These are phyloP conservation scores for Papilio xuthus DNA, from an alignment of 1,140 invertebrate genomes.

Conservation along the genomic window DNA sequence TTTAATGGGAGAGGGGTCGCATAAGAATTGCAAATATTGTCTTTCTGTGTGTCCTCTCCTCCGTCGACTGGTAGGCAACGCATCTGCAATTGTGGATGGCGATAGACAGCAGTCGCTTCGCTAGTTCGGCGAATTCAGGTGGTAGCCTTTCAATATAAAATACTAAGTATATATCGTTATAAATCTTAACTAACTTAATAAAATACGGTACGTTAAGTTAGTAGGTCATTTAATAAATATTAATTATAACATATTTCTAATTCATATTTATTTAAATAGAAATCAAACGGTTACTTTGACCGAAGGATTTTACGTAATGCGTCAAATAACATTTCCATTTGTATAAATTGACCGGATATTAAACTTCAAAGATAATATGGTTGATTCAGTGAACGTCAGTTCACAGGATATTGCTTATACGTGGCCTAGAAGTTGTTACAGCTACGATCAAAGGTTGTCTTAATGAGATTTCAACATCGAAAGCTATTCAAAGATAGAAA, in stretches of 20 bases:
- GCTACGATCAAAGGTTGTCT: not conserved
- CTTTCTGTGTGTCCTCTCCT: no score
- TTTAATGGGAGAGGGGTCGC: no score
- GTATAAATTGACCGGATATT: conserved; percentile 4
- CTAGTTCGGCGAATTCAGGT: no score
- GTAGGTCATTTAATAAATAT: not conserved
- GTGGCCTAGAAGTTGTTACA: not conserved
- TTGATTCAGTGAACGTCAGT: not conserved
- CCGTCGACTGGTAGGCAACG: no score
- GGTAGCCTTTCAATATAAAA: no score
- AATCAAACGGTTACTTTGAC: not conserved
- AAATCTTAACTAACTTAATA: no score
- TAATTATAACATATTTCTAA: not conserved
- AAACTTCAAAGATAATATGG: conserved; percentile 14
- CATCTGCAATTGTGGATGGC: no score
- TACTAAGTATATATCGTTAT: no score
- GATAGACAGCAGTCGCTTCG: no score
- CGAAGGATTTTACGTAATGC: not conserved
- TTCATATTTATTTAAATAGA: not conserved
- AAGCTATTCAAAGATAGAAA: not conserved
- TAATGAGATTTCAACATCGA: not conserved
- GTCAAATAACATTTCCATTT: not conserved
- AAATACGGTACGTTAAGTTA: not conserved
- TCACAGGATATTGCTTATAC: conserved; percentile 10
- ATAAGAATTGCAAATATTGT: no score